Percentiles rank a stretch among this genome's conserved stretches.
phyloP scores from a whole-genome alignment of 2,113 vertebrate genomes.

The Copsychus sechellarum region DNA sequence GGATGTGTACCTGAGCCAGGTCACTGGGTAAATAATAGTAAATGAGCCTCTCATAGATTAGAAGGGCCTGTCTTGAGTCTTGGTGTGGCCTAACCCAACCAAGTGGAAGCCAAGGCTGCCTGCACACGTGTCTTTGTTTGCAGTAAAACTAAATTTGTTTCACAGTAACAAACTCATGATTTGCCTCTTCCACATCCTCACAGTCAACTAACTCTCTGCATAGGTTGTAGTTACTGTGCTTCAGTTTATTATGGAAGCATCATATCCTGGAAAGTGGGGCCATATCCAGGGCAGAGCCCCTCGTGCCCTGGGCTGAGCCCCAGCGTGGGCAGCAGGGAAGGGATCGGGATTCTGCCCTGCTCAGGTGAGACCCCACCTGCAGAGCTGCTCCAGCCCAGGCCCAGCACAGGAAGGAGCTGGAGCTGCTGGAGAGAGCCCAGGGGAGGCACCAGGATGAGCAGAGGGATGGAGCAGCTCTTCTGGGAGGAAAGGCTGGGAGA shows the following conservation, averaged over 20 bases:
- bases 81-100: background rate
- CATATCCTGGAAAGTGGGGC: background rate
- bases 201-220: background rate
- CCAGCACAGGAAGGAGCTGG: background rate
- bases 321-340: rapidly evolving
- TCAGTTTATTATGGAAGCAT: background rate
- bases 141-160: background rate
- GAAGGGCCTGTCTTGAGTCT: background rate
- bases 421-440: background rate
- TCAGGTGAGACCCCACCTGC: background rate
- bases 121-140: background rate
- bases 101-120: background rate
- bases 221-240: background rate
- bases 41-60: background rate
- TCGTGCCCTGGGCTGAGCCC: rapidly evolving
- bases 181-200: background rate
- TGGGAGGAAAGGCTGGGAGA: background rate
- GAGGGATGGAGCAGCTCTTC: background rate
- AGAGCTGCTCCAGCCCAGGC: background rate
- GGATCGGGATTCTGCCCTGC: background rate
- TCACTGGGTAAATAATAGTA: background rate
- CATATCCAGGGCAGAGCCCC: background rate
- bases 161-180: background rate
- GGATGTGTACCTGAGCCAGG: background rate
- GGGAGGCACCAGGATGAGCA: background rate